Evolutionary conservation across 2,888 invertebrate genomes (phyloP).

Genomic region (Hyposoter dolosus): DNA sequence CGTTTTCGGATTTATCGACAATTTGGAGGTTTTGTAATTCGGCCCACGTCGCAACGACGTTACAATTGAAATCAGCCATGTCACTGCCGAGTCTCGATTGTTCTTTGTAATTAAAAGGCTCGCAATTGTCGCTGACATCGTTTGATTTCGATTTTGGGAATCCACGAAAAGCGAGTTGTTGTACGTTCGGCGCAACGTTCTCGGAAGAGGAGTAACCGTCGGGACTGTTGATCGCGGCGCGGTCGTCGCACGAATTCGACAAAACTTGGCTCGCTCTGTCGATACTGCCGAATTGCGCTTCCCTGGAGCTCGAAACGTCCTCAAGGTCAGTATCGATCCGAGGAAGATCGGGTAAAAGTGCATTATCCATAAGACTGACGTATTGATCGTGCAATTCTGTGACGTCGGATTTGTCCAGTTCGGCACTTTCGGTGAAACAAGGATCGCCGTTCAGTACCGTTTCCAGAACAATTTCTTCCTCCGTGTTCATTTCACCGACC

Average conservation of each 20-base stretch:
- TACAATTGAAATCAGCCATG: constrained; percentile 71
- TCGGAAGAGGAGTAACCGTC: constrained; percentile 62
- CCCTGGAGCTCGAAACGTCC: constrained; percentile 37
- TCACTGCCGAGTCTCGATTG: constrained; percentile 39
- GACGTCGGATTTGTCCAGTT: constrained; percentile 71
- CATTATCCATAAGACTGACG: constrained; percentile 69
- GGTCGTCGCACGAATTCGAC: neutral
- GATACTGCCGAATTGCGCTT: constrained; percentile 23
- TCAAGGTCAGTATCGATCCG: constrained; percentile 44
- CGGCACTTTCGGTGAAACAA: constrained; percentile 72
- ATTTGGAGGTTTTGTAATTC: constrained; percentile 67
- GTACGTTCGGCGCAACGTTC: constrained; percentile 67
- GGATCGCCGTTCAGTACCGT: constrained; percentile 72
- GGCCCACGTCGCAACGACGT: constrained; percentile 71
- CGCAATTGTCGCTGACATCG: neutral
- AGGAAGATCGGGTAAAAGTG: constrained; percentile 66
- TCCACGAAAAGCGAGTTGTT: constrained; percentile 48
- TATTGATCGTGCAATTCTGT: constrained; percentile 72
- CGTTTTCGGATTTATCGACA: constrained; percentile 36
- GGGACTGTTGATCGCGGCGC: constrained; percentile 10
- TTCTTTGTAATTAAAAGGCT: constrained; percentile 46
- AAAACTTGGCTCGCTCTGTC: constrained; percentile 52
- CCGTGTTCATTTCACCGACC: constrained; percentile 43
- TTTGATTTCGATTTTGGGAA: constrained; percentile 39
- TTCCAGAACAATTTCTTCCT: constrained; percentile 63